phyloP scores from a whole-genome alignment of 2,888 invertebrate species.

The Scaptomyza caliginosa region DNA sequence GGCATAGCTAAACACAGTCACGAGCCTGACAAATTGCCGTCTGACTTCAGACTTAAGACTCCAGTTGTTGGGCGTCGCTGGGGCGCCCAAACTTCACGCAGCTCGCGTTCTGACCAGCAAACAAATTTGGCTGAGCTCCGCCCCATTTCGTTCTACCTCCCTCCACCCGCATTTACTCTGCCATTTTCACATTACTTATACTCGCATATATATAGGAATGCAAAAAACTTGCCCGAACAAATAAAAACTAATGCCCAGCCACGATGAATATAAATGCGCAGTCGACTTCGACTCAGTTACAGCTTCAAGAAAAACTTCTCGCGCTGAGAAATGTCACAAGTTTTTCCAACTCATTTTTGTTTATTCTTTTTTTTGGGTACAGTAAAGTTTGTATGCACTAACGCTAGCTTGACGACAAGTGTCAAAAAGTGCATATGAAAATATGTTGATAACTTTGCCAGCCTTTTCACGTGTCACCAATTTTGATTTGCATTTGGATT shows the following conservation, averaged over 20 bases:
- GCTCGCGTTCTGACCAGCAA: slow-evolving; percentile 45
- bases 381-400: slow-evolving; percentile 46
- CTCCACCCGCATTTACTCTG: neutral
- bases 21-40: slow-evolving; percentile 81
- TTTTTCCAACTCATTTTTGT: slow-evolving; percentile 18
- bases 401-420: slow-evolving; percentile 18
- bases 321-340: slow-evolving; percentile 62
- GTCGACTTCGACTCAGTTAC: slow-evolving; percentile 15
- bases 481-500: slow-evolving; percentile 40
- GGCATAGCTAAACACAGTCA: slow-evolving; percentile 59
- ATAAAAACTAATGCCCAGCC: slow-evolving; percentile 57
- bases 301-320: slow-evolving; percentile 19
- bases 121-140: slow-evolving; percentile 46
- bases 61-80: neutral
- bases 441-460: slow-evolving; percentile 28
- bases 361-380: neutral
- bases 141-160: no score
- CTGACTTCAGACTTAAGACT: slow-evolving; percentile 48
- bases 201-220: slow-evolving; percentile 10
- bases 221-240: slow-evolving; percentile 49
- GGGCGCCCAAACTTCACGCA: neutral
- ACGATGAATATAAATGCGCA: slow-evolving; percentile 67
- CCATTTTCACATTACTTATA: slow-evolving; percentile 24
- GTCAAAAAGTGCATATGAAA: slow-evolving; percentile 58
- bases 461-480: slow-evolving; percentile 19